Evolutionary conservation across 2,113 vertebrate species (phyloP).

Genomic region (Tychaedon coryphoeus): DNA sequence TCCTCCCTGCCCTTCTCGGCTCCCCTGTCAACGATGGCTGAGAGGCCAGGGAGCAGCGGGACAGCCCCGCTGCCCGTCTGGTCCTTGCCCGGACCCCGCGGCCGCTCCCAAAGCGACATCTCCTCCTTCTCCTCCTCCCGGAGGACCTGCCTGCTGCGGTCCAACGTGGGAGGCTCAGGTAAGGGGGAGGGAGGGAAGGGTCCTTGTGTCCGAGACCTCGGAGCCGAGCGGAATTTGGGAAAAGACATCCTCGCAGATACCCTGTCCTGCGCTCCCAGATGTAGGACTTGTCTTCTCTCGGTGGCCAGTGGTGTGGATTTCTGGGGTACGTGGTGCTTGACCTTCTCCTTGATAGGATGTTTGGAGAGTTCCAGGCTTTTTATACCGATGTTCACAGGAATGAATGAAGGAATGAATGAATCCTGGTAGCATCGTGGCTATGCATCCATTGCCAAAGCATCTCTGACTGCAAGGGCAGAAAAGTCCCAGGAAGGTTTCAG

Average conservation of each 20-base stretch:
- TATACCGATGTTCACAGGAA: background rate
- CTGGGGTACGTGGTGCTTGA: background rate
- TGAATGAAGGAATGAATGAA: background rate
- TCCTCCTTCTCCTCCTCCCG: slow-evolving; percentile 60
- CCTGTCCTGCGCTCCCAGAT: background rate
- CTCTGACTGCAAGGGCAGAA: background rate
- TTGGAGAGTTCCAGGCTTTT: background rate
- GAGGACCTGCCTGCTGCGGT: slow-evolving; percentile 62
- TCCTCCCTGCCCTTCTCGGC: background rate
- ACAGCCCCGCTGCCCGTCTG: background rate
- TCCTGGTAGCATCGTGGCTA: background rate
- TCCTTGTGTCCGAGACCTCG: background rate
- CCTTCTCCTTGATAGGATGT: background rate
- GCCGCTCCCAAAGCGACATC: slow-evolving; percentile 78
- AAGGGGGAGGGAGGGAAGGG: background rate
- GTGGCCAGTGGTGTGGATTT: background rate
- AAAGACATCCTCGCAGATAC: background rate
- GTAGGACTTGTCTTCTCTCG: background rate
- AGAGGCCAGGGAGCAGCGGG: background rate
- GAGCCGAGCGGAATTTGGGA: background rate
- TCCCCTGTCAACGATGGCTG: slow-evolving; percentile 3
- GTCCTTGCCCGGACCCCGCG: slow-evolving; percentile 63
- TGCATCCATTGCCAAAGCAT: background rate
- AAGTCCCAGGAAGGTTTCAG: background rate
- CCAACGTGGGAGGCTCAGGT: slow-evolving; percentile 77